phyloP scores from a whole-genome alignment of 1,140 invertebrate species.

The Octopus sinensis region DNA sequence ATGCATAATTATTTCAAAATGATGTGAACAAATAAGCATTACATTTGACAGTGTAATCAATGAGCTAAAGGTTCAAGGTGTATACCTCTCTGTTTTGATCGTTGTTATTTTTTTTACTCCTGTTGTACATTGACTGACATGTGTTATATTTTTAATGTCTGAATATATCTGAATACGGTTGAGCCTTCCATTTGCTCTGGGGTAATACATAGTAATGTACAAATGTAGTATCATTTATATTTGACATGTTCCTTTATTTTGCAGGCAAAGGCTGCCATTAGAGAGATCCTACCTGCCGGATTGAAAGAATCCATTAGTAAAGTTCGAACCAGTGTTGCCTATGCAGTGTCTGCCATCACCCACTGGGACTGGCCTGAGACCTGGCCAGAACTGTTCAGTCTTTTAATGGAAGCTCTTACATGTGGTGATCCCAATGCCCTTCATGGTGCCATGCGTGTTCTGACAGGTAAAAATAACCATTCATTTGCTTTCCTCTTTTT shows the following conservation, averaged over 20 bases:
- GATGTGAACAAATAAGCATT: no score
- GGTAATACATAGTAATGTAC: no score
- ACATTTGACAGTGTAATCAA: no score
- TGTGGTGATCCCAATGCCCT: conserved; percentile 63
- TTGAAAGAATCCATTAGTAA: conserved; percentile 72
- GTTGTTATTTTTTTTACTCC: no score
- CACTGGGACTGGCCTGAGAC: conserved; percentile 77
- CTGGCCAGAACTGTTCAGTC: conserved; percentile 73
- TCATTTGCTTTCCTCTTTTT: not conserved
- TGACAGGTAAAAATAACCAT: conserved; percentile 58
- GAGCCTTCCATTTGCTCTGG: no score
- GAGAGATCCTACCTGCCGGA: conserved; percentile 68
- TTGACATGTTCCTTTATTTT: conserved; percentile 16
- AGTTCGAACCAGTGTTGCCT: conserved; percentile 70
- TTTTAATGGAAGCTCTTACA: conserved; percentile 66
- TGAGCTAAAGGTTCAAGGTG: no score
- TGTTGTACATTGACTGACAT: no score
- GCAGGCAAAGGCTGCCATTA: conserved; percentile 68
- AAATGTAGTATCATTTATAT: no score
- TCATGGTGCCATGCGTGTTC: conserved; percentile 75
- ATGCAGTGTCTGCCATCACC: conserved; percentile 74
- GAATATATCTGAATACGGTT: no score
- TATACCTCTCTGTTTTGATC: no score
- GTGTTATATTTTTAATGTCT: no score
- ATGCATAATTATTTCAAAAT: no score